Percentiles rank a stretch among this genome's conserved stretches.
These are phyloP conservation scores for Reticulitermes speratus DNA, from an alignment of 1,140 invertebrate genomes.

Conservation along the genomic window DNA sequence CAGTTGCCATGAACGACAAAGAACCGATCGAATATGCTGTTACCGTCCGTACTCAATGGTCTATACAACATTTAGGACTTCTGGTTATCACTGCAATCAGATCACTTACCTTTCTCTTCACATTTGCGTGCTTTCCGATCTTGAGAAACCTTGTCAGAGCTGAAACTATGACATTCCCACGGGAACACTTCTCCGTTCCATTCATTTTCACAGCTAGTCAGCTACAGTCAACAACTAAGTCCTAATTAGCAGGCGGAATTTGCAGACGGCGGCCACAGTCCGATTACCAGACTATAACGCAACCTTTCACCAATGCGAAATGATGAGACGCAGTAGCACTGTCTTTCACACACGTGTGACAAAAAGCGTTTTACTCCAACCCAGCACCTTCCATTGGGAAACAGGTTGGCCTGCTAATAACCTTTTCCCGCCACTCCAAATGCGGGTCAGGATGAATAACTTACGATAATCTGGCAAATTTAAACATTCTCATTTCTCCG, in stretches of 20 bases:
- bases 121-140: slow-evolving; percentile 26
- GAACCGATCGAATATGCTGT: no score
- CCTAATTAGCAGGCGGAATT: not conserved
- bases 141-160: slow-evolving; percentile 28
- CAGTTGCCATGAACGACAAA: no score
- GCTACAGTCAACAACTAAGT: not conserved
- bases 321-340: not conserved
- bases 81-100: no score
- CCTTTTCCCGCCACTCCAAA: slow-evolving; percentile 3
- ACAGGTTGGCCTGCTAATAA: not conserved
- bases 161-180: slow-evolving; percentile 29
- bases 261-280: not conserved
- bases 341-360: not conserved
- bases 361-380: not conserved
- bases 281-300: not conserved
- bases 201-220: slow-evolving; percentile 21
- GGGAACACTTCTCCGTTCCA: slow-evolving; percentile 26
- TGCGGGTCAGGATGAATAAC: not conserved
- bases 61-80: no score
- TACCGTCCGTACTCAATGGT: no score
- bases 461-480: not conserved
- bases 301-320: not conserved
- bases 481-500: not conserved
- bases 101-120: slow-evolving; percentile 32
- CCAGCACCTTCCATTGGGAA: not conserved